Evolutionary conservation across 2,113 vertebrate genomes (phyloP), one percentile per base, ranked within the genome.

Genomic region (Lycaon pictus): DNA sequence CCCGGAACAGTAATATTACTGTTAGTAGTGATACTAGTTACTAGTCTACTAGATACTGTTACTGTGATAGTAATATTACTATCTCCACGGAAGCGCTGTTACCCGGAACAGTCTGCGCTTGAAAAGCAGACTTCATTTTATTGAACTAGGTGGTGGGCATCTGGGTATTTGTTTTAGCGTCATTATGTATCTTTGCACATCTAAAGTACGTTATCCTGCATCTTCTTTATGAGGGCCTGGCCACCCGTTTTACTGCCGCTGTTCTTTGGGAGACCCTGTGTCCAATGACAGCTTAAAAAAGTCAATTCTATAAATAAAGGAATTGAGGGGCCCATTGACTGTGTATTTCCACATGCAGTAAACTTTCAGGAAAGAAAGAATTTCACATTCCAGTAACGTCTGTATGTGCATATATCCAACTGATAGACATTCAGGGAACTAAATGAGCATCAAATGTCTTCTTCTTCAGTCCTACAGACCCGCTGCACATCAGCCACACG

Each of bases 211-310:
- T 79, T 74, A 60, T 25, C 72, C 84, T 37, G 76, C 9, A n/a
- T 71, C 67, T 71, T 56, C 62, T 80, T 90, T 80, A 51, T 60
- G 43, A 32, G 20, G 58, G 32, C 48, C 32, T 71, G 53, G 29
- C 48, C 71, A 72, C 35, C 69, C 79, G 22, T 17, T 90, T 53
- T 35, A 83, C 13, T 32, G n/a, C 8, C 15, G 32, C 53, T 27
- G n/a, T 43, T 87, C 69, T 90, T 86, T 62, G 51, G 62, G 32
- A 89, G 35, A 90, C 20, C 13, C 3, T 72, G 35, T 48, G 65
- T 88, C 67, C 62, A 91, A 84, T 8, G 7, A 83, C 0, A 22
- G 56, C 27, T 92, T 94, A 92, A 92, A 97, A 97, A 88, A 80
- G 79, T 87, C 32, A 93, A 83, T 82, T 92, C 35, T 92, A 55